A percentile compares a stretch with the other conserved stretches of the same genome.
These are phyloP conservation scores for Anthoscopus minutus DNA, from an alignment of 2,113 vertebrate species.

Conservation along the genomic window DNA sequence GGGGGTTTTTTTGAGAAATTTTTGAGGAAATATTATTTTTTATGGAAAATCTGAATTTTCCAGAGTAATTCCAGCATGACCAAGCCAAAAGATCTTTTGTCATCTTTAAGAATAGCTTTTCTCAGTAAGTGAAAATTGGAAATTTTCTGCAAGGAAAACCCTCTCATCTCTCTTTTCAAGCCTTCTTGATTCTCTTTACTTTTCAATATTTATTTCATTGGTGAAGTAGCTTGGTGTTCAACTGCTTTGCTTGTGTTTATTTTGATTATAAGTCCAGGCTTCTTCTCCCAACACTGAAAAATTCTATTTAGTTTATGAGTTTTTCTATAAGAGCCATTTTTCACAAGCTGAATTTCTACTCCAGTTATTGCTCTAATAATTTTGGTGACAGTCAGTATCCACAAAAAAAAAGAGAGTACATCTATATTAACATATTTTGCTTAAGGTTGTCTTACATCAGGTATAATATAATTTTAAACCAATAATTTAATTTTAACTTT, in stretches of 20 bases:
- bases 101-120: neutral
- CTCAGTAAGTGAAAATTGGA: neutral
- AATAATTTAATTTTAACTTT: neutral
- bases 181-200: neutral
- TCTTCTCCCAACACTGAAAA: neutral
- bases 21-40: neutral
- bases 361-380: conserved; percentile 48
- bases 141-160: neutral
- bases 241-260: neutral
- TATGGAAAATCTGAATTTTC: neutral
- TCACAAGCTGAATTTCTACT: neutral
- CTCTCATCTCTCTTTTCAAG: neutral
- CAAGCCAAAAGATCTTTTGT: neutral
- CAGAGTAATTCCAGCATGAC: neutral
- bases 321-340: neutral
- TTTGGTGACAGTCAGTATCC: neutral
- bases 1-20: neutral
- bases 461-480: neutral
- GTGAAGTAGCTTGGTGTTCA: neutral
- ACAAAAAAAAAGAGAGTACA: neutral
- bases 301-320: neutral
- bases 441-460: neutral
- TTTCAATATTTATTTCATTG: neutral
- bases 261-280: neutral
- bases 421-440: neutral